Percentiles rank a stretch among this genome's conserved stretches.
phyloP scores from a whole-genome alignment of 2,113 vertebrate genomes.

The Thunnus maccoyii region DNA sequence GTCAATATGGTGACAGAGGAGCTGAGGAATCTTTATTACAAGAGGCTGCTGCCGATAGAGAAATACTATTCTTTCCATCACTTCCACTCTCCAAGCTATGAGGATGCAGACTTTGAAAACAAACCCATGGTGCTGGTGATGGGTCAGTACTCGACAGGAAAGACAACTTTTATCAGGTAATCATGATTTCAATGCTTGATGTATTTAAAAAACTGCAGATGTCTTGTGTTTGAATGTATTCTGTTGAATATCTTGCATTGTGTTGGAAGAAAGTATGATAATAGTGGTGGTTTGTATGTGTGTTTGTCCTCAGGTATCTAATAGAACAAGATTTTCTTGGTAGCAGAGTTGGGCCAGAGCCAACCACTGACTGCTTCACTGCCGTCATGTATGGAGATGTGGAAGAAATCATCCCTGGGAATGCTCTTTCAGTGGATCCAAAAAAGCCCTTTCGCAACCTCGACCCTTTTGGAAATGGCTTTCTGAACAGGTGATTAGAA shows the following conservation, averaged over 20 bases:
- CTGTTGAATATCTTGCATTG: not conserved
- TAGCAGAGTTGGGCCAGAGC: conserved; percentile 90
- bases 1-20: conserved; percentile 88
- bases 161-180: conserved; percentile 92
- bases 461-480: conserved; percentile 90
- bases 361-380: conserved; percentile 92
- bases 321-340: conserved; percentile 92
- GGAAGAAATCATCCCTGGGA: conserved; percentile 88
- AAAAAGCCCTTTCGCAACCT: conserved; percentile 93
- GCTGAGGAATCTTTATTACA: conserved; percentile 88
- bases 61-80: conserved; percentile 89
- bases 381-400: conserved; percentile 90
- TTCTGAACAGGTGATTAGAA: conserved; percentile 89
- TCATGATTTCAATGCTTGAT: not conserved
- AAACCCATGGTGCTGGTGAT: conserved; percentile 94
- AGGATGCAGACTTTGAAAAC: conserved; percentile 92
- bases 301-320: conserved; percentile 84
- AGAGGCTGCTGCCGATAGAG: conserved; percentile 89
- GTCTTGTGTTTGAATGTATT: not conserved
- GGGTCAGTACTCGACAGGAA: conserved; percentile 93
- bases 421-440: conserved; percentile 90
- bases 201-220: not conserved
- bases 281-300: not conserved
- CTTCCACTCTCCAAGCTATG: conserved; percentile 89
- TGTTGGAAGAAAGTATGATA: not conserved